Evolutionary conservation across 2,888 invertebrate genomes (phyloP), one percentile per base, ranked within the genome.

Genomic region (Minunthozetes semirufus): DNA sequence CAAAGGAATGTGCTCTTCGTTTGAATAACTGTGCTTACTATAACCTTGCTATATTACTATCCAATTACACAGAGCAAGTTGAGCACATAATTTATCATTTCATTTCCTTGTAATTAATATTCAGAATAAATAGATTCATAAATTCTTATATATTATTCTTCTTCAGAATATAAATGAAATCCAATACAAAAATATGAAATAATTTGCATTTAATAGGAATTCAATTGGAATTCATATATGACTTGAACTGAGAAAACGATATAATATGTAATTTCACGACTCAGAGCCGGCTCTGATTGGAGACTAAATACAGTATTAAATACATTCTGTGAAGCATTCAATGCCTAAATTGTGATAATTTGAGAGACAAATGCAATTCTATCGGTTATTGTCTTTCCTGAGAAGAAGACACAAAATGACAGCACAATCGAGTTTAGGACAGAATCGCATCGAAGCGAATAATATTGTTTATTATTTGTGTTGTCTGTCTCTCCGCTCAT

Each of bases 381-480:
- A 53, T 53, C 53, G n/a, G 19, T 53, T 17, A 19, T 53, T 53
- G 15, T 53, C n/a, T 53, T 8, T n/a, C 19, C 8, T n/a, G 53
- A 19, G 8, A 4, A n/a, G 53, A 53, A 53, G 8, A 53, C 53
- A 53, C 13, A 17, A 11, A 48, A 48, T 17, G n/a, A 48, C 48
- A 17, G 19, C 17, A 53, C 9, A 56, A 25, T 56, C 25, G 25
- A 56, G 25, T 56, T 25, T 9, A 56, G 4, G 22, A 56, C 25
- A n/a, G 56, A 56, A 56, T 56, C 11, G 22, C 56, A 56, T 56
- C 11, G 25, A 56, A 56, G 56, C 56, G 56, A 56, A 56, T 56
- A 56, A 56, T 56, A 56, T 56, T 56, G 56, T 56, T 56, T 56
- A 56, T 56, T 56, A 56, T 56, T 56, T 56, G 22, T 56, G 19